A percentile compares a stretch with the other conserved stretches of the same genome.
Conservation (phyloP, 1,140 invertebrate genomes). For the Habropoda laboriosa region DNA sequence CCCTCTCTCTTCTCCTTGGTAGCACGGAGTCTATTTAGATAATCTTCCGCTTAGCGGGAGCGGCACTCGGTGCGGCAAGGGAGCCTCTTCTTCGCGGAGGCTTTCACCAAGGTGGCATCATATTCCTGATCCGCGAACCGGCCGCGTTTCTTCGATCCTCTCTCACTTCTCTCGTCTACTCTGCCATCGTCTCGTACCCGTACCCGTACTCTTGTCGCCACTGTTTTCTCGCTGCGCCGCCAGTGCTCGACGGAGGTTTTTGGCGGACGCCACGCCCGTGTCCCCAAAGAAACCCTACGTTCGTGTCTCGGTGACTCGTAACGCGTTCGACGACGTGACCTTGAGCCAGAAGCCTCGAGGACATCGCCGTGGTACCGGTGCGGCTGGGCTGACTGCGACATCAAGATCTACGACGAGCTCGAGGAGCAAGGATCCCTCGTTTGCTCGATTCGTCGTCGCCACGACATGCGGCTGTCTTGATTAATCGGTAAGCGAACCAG, state of each 20-base stretch:
- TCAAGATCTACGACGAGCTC: constrained; percentile 26
- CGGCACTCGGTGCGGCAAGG: constrained; percentile 64
- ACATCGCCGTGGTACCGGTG: constrained; percentile 13
- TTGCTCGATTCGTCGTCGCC: not conserved
- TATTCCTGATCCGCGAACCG: constrained; percentile 51
- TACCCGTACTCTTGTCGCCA: not conserved
- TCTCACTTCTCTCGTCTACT: constrained; percentile 9
- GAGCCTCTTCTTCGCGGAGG: constrained; percentile 69
- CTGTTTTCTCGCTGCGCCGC: not conserved
- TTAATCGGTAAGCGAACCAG: constrained; percentile 42
- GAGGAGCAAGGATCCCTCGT: not conserved
- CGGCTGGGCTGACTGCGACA: no score
- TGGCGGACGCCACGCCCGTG: constrained; percentile 62
- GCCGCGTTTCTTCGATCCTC: constrained; percentile 36
- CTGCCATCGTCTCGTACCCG: constrained; percentile 9
- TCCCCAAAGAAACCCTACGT: not conserved
- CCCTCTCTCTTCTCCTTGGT: constrained; percentile 39
- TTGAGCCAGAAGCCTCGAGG: constrained; percentile 23
- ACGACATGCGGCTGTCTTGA: constrained; percentile 30
- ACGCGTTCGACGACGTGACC: constrained; percentile 31
- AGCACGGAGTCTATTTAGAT: constrained; percentile 74
- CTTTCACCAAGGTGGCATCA: constrained; percentile 73
- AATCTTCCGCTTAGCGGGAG: constrained; percentile 74
- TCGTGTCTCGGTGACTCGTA: constrained; percentile 20
- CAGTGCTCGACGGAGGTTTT: constrained; percentile 61